Conservation (phyloP, 2,113 vertebrate genomes). For the Chloroceryle aenea region DNA sequence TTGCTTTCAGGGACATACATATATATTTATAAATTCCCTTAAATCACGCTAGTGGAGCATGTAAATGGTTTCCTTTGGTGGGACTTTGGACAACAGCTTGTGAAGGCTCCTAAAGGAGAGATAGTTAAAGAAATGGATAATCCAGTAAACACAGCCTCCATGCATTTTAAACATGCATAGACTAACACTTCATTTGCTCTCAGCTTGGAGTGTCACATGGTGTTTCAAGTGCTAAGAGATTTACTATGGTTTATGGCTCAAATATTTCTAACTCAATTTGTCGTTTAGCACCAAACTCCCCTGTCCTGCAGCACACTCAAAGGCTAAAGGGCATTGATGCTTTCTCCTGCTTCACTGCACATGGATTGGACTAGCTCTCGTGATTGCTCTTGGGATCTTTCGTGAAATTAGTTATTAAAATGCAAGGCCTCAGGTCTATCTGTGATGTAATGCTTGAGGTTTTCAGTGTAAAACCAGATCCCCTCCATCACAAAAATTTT, state of each 20-base stretch:
- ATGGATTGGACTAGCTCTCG: not conserved
- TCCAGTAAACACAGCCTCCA: slow-evolving; percentile 26
- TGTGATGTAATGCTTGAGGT: not conserved
- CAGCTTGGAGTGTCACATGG: slow-evolving; percentile 38
- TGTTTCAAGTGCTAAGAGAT: slow-evolving; percentile 74
- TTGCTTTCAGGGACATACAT: not conserved
- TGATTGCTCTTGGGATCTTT: slow-evolving; percentile 23
- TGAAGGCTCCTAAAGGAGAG: not conserved
- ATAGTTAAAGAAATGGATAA: slow-evolving; percentile 26
- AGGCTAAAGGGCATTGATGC: slow-evolving; percentile 70
- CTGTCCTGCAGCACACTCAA: slow-evolving; percentile 67
- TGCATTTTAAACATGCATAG: slow-evolving; percentile 30
- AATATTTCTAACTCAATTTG: slow-evolving; percentile 82
- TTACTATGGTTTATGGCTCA: slow-evolving; percentile 78
- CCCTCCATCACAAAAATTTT: not conserved
- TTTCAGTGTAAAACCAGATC: not conserved
- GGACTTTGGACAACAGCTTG: not conserved
- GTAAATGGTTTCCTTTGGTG: not conserved
- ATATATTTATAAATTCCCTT: not conserved
- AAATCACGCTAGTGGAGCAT: not conserved
- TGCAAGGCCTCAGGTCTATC: not conserved
- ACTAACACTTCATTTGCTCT: slow-evolving; percentile 69
- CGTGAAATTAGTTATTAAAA: slow-evolving; percentile 54
- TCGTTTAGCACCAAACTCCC: slow-evolving; percentile 75
- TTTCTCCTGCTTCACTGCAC: slow-evolving; percentile 49